Evolutionary conservation across 2,113 vertebrate species (phyloP), one percentile per base, ranked within the genome.

Genomic region (Perognathus longimembris): DNA sequence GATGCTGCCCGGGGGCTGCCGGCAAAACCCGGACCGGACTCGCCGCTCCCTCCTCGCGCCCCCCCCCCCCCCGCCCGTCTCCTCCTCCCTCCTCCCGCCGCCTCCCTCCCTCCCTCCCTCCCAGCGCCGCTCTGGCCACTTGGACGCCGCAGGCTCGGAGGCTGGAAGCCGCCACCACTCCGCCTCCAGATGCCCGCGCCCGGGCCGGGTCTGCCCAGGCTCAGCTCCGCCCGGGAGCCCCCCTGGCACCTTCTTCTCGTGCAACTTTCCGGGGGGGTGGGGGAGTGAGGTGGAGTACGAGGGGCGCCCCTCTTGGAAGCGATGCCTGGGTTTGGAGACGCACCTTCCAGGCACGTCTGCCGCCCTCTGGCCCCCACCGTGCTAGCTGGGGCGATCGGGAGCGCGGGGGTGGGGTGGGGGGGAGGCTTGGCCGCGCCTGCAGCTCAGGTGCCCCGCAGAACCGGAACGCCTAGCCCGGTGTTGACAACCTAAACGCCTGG

Each of bases 1-100:
- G 95, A 96, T 89, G 94, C 95, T 96, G 97, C 97, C 96, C 95
- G 95, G 98, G 98, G 98, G 98, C 98, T 97, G 97, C 96, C 96
- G 95, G 97, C 98, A 99, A 99, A 99, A 99, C 98, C 98, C 98
- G 99, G 98, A 99, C 95, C 99, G 99, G 99, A 99, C 95, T 99
- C 96, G 22, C 38, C 32, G 95, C 92, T 81, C 89, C 92, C 92
- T 73, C 93, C 38, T 63, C 89, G 30, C 45, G 20, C 59, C 24
- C 3, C 22, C 40, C 0, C 92, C 73, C 36, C 93, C 92, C 87
- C 88, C 34, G 66, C 94, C 91, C 78, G 36, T 36, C 84, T 54
- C 50, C 59, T 88, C 93, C 77, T 82, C 93, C 94, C 88, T 91
- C 85, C 92, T 79, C 85, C 77, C 71, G 42, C 77, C 59, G 76